Percentiles rank a stretch among this genome's conserved stretches.
Evolutionary conservation across 1,140 invertebrate species (phyloP).

Genomic region (Phortica variegata): DNA sequence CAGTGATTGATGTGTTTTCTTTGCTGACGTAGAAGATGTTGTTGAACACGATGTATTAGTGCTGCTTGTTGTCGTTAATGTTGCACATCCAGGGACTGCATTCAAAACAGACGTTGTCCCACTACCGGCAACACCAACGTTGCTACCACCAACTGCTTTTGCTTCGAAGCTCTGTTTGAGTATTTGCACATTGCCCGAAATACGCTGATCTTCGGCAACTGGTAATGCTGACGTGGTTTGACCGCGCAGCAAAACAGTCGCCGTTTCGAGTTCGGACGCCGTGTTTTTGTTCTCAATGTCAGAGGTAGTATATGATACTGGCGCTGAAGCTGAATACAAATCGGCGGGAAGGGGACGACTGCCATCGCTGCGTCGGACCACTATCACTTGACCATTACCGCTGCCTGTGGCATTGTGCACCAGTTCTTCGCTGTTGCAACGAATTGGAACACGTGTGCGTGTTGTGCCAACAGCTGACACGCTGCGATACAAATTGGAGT

Average conservation of each 20-base stretch:
- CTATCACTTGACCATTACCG: neutral
- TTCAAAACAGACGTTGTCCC: constrained; percentile 24
- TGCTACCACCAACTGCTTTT: constrained; percentile 61
- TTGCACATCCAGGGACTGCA: constrained; percentile 24
- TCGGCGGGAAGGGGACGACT: constrained; percentile 1
- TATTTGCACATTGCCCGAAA: constrained; percentile 73
- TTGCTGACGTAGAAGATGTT: constrained; percentile 9
- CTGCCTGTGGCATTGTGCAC: constrained; percentile 23
- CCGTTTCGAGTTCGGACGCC: constrained; percentile 19
- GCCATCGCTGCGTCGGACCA: constrained; percentile 15
- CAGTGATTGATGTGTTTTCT: constrained; percentile 48
- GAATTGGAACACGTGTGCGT: constrained; percentile 32
- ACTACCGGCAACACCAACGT: constrained; percentile 13
- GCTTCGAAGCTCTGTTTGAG: constrained; percentile 85
- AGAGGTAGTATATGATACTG: constrained; percentile 32
- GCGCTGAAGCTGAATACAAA: constrained; percentile 25
- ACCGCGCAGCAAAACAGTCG: constrained; percentile 26
- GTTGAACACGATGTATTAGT: constrained; percentile 9
- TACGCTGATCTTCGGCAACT: constrained; percentile 44
- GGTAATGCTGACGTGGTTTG: constrained; percentile 6
- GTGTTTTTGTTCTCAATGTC: constrained; percentile 52
- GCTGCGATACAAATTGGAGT: constrained; percentile 39
- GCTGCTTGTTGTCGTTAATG: constrained; percentile 33
- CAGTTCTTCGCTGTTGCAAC: constrained; percentile 53
- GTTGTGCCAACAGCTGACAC: constrained; percentile 37